Conservation (phyloP, 2,888 invertebrate species). For the Aspidiotus destructor region DNA sequence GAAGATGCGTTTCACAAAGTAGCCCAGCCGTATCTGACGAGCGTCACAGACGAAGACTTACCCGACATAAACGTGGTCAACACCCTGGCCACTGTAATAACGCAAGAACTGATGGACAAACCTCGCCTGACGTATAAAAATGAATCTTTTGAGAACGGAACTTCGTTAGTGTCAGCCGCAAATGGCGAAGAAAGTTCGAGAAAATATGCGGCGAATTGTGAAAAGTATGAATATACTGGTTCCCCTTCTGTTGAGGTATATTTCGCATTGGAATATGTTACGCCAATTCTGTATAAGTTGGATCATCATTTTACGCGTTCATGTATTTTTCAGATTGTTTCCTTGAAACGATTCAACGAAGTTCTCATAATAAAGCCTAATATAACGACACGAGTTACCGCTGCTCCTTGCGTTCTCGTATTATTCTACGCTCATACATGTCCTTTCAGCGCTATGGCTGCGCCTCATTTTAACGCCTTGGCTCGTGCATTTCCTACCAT, state of each 20-base stretch:
- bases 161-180: conserved; percentile 4
- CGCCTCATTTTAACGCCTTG: conserved; percentile 81
- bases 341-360: conserved; percentile 37
- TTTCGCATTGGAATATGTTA: not conserved
- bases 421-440: conserved; percentile 85
- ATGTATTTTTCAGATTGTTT: conserved; percentile 38
- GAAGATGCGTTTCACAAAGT: conserved; percentile 28
- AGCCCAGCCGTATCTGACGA: conserved; percentile 26
- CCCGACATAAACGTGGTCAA: conserved; percentile 26
- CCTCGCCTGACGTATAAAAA: conserved; percentile 14
- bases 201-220: conserved; percentile 25
- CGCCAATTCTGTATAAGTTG: not conserved
- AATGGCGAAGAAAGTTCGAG: conserved; percentile 12
- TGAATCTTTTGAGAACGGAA: not conserved
- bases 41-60: conserved; percentile 28
- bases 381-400: conserved; percentile 39
- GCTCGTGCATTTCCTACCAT: conserved; percentile 77
- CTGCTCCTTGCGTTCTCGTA: conserved; percentile 63
- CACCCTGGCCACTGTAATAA: conserved; percentile 19
- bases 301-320: not conserved
- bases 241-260: conserved; percentile 25
- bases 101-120: conserved; percentile 16
- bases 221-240: conserved; percentile 27
- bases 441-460: conserved; percentile 79
- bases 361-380: conserved; percentile 38